Evolutionary conservation across 2,113 vertebrate genomes (phyloP).

Genomic region (Lagopus muta): DNA sequence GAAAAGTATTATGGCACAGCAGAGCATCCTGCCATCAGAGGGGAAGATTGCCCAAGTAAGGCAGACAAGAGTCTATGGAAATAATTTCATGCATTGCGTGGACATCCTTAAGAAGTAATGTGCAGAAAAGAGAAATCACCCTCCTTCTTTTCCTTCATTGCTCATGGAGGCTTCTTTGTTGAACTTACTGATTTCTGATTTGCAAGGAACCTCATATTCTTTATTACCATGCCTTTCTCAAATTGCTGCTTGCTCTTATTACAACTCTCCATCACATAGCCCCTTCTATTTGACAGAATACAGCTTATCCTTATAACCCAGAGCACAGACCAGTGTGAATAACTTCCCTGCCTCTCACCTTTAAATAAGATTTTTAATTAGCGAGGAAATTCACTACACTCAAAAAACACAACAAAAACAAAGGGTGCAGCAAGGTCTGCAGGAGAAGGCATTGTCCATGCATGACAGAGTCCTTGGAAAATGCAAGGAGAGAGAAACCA

Average conservation of each 20-base stretch:
- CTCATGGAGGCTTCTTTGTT: neutral
- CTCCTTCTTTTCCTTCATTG: neutral
- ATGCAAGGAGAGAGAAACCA: neutral
- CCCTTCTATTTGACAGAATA: neutral
- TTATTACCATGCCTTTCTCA: neutral
- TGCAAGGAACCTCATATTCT: neutral
- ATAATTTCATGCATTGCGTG: accelerated
- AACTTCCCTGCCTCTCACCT: neutral
- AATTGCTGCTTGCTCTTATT: neutral
- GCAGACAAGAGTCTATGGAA: neutral
- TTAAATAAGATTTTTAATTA: neutral
- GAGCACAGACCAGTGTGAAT: neutral
- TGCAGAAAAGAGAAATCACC: neutral
- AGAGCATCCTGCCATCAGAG: neutral
- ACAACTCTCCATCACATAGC: neutral
- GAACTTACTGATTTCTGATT: accelerated
- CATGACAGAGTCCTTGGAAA: neutral
- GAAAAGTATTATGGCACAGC: neutral
- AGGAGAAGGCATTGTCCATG: conserved; percentile 18
- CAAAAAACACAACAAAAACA: neutral
- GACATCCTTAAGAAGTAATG: neutral
- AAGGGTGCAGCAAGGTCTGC: neutral
- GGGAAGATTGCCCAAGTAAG: neutral
- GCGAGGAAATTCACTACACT: neutral
- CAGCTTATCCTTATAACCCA: neutral